Evolutionary conservation across 1,140 invertebrate species (phyloP), one percentile per base, ranked within the genome.

Genomic region (Phortica variegata): DNA sequence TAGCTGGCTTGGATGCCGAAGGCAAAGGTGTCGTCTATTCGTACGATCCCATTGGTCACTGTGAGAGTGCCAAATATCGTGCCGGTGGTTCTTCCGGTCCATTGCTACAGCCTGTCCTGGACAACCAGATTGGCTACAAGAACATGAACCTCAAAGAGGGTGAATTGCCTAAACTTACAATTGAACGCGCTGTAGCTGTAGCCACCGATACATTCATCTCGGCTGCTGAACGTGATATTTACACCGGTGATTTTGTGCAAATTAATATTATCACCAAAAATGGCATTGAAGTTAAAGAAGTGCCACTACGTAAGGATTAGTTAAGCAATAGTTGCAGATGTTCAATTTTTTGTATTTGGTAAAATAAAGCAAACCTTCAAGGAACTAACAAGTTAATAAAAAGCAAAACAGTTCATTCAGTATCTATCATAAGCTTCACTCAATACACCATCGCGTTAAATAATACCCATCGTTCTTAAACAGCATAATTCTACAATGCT

Each of bases 41-140:
- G 65, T 99, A 97, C 77, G 96, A 99, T 79, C 95, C 96, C 1
- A 90, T 99, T 55, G 97, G 97, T 3, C 92, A 96, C 60, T 91
- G 87, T 65, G 94, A 97, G 69, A 81, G 84, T 43, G 80, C 84
- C 8, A 84, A 79, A 2, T 98, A 87, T 73, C 82, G 86, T 57
- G 91, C 94, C 41, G 86, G 86, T 26, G 97, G 97, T 26, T 91
- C 89, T 50, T 88, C 86, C 1, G 87, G 88, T 6, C 82, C 89
- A 18, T 76, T 93, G 33, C 69, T 94, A 16, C 90, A 93, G 61
- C 91, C 91, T 6, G 80, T 95, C 3, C 79, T 96, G 20, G 92
- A 96, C 73, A 95, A 93, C 78, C 90, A 93, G 77, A 85, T 97
- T 78, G 93, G 89, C 5, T 81, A 85, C 34, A 87, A 90, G 60